A percentile compares a stretch with the other conserved stretches of the same genome.
These are phyloP conservation scores for Syngnathoides biaculeatus DNA, from an alignment of 2,113 vertebrate species.

Conservation along the genomic window DNA sequence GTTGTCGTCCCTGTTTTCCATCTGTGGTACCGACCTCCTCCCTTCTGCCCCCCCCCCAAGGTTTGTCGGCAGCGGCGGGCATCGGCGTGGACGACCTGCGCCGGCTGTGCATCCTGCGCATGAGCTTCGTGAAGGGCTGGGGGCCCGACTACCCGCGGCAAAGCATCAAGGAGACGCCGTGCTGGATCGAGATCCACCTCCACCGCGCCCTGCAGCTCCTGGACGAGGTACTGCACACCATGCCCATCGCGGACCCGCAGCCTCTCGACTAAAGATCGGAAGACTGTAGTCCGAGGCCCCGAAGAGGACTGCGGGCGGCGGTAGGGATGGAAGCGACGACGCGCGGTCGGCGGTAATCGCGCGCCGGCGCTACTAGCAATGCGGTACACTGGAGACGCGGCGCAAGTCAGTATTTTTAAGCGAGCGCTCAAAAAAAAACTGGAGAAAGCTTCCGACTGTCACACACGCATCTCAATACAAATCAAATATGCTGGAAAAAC, in stretches of 20 bases:
- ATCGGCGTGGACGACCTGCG: slow-evolving; percentile 95
- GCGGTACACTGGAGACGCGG: neutral
- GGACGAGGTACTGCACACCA: slow-evolving; percentile 96
- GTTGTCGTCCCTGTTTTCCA: neutral
- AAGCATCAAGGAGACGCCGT: slow-evolving; percentile 97
- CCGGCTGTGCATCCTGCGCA: slow-evolving; percentile 90
- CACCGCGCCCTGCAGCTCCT: slow-evolving; percentile 94
- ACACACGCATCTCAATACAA: neutral
- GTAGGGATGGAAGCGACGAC: slow-evolving; percentile 26
- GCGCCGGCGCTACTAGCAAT: neutral
- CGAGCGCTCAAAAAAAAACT: neutral
- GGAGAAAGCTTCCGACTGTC: neutral
- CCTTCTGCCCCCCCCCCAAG: slow-evolving; percentile 54
- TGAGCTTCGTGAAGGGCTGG: slow-evolving; percentile 99
- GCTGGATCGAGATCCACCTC: slow-evolving; percentile 97
- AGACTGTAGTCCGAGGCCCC: slow-evolving; percentile 34
- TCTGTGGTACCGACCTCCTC: neutral
- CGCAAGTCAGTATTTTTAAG: neutral
- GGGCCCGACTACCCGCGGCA: slow-evolving; percentile 93
- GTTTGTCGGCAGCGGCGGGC: slow-evolving; percentile 90
- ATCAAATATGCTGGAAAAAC: neutral
- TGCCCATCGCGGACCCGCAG: slow-evolving; percentile 97
- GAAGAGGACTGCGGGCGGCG: slow-evolving; percentile 30
- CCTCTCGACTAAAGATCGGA: slow-evolving; percentile 80
- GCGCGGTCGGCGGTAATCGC: slow-evolving; percentile 23